Evolutionary conservation across 2,113 vertebrate species (phyloP).

Genomic region (Salminus brasiliensis): DNA sequence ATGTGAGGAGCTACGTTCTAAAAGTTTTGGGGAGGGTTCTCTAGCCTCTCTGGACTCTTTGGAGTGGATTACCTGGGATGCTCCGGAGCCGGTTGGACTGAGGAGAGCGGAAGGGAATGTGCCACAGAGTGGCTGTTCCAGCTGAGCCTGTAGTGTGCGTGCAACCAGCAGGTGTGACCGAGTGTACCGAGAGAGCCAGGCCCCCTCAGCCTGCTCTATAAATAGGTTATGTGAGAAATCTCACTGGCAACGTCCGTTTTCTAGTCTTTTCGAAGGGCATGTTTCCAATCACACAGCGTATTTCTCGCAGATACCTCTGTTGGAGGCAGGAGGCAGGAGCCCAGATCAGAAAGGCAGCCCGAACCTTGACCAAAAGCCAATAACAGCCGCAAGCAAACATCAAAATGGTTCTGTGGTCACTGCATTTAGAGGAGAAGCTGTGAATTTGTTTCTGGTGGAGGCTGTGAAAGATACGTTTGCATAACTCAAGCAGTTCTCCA

Average conservation of each 20-base stretch:
- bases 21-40: neutral
- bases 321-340: neutral
- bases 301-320: neutral
- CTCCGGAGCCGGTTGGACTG: neutral
- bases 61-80: slow-evolving; percentile 5
- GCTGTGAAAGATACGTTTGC: neutral
- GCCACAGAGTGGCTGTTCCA: too few relatives aligned
- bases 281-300: too few relatives aligned
- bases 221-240: slow-evolving; percentile 39
- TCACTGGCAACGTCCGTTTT: slow-evolving; percentile 25
- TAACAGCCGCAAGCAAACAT: neutral
- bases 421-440: neutral
- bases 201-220: slow-evolving; percentile 4
- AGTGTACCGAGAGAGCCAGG: neutral
- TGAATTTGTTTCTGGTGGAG: neutral
- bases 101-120: slow-evolving; percentile 10
- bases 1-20: neutral
- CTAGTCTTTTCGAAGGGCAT: neutral
- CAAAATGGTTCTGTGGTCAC: neutral
- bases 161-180: neutral
- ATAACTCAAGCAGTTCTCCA: neutral
- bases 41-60: neutral
- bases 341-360: neutral
- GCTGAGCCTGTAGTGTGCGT: too few relatives aligned
- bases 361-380: neutral